phyloP scores from a whole-genome alignment of 1,140 invertebrate species.

The Metopolophium dirhodum region DNA sequence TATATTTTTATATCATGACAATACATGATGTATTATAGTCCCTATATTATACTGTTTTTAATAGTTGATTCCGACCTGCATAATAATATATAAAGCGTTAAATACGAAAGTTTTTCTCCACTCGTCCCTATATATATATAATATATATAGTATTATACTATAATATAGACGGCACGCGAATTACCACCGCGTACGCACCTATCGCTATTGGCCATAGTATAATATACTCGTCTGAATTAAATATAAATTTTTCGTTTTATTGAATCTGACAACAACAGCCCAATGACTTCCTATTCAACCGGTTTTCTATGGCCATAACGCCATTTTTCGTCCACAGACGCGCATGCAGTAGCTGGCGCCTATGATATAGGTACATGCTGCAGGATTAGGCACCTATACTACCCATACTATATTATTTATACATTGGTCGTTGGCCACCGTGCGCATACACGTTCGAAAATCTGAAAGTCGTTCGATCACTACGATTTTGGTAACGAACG shows the following conservation, averaged over 20 bases:
- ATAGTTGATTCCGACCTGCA: background rate
- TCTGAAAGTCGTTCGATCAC: conserved; percentile 28
- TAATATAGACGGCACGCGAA: background rate
- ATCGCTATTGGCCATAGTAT: background rate
- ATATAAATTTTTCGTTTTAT: conserved; percentile 4
- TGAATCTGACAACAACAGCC: background rate
- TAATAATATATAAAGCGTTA: background rate
- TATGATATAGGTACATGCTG: background rate
- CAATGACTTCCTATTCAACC: background rate
- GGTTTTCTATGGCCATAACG: background rate
- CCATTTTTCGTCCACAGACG: background rate
- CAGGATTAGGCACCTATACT: background rate
- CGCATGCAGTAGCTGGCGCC: background rate
- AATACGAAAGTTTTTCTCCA: background rate
- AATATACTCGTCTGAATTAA: background rate
- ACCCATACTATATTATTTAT: no score
- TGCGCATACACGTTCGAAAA: background rate
- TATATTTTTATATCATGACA: background rate
- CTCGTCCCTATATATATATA: background rate
- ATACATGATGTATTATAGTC: background rate
- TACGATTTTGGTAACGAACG: background rate
- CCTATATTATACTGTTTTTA: background rate
- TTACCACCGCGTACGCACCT: background rate
- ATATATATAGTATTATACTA: background rate
- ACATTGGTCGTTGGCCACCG: background rate